phyloP scores from a whole-genome alignment of 2,113 vertebrate species.

The Nannobrachium achirus region DNA sequence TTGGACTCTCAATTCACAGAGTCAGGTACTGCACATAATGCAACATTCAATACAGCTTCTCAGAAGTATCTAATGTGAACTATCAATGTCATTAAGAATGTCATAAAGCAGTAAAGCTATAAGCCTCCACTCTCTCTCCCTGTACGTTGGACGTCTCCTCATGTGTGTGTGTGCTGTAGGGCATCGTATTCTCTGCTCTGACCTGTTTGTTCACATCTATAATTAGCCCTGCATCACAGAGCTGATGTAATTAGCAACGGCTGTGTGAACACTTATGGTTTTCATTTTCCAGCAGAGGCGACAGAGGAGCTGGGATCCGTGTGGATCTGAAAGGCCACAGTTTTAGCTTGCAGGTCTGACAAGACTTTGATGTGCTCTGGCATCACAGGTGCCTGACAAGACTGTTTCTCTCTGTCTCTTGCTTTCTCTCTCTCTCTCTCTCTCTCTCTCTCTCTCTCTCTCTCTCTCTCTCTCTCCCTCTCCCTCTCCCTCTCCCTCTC shows the following conservation, averaged over 20 bases:
- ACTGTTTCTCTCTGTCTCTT: not conserved
- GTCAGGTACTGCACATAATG: conserved; percentile 73
- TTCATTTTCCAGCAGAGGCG: conserved; percentile 49
- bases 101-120: not conserved
- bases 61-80: conserved; percentile 22
- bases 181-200: conserved; percentile 30
- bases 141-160: conserved; percentile 6
- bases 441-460: not conserved
- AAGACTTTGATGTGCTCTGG: conserved; percentile 39
- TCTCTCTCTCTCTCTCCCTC: not conserved
- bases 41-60: conserved; percentile 11
- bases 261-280: conserved; percentile 52
- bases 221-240: conserved; percentile 61
- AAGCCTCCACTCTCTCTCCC: not conserved
- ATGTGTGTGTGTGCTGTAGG: not conserved
- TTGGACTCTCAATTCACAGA: conserved; percentile 89
- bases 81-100: conserved; percentile 18
- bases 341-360: conserved; percentile 1
- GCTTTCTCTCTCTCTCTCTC: not conserved
- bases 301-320: conserved; percentile 37
- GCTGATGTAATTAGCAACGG: conserved; percentile 62
- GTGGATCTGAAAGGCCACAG: conserved; percentile 18
- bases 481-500: not conserved
- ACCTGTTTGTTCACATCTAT: conserved; percentile 60
- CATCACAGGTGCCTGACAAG: conserved; percentile 35